phyloP scores from a whole-genome alignment of 2,888 invertebrate species.

The Aradus depressus region DNA sequence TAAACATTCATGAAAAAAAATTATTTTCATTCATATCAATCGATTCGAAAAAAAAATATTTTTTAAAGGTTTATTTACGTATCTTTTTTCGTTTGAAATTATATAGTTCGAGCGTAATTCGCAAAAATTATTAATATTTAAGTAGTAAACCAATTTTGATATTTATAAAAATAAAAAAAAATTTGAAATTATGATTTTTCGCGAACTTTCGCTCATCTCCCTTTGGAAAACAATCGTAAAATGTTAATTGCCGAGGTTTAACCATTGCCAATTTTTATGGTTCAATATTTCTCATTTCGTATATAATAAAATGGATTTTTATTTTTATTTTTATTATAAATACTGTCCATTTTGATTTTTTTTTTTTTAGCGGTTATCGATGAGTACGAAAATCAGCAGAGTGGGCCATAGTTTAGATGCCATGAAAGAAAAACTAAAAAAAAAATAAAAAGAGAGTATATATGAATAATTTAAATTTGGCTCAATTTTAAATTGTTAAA shows the following conservation, averaged over 20 bases:
- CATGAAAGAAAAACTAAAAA: conserved; percentile 13
- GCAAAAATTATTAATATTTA: too few relatives aligned
- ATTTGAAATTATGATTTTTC: neutral
- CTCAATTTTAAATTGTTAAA: conserved; percentile 18
- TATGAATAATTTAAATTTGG: too few relatives aligned
- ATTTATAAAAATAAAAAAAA: neutral
- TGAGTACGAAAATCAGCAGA: conserved; percentile 7
- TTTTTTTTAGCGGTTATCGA: too few relatives aligned
- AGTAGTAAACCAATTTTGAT: neutral
- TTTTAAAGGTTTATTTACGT: too few relatives aligned
- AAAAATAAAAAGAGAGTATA: conserved; percentile 8
- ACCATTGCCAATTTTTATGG: neutral
- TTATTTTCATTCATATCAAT: too few relatives aligned
- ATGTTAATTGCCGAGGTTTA: neutral
- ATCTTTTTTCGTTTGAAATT: too few relatives aligned
- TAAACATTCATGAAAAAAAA: too few relatives aligned
- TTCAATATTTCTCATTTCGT: conserved; percentile 13
- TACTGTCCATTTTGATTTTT: too few relatives aligned
- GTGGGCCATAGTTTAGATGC: conserved; percentile 18
- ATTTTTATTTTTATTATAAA: conserved; percentile 7
- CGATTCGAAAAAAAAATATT: too few relatives aligned
- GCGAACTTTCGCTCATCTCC: too few relatives aligned
- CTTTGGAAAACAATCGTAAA: neutral
- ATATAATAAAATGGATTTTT: neutral
- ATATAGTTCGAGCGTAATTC: too few relatives aligned